Conservation (phyloP, 2,888 invertebrate genomes). For the Trissonchulus latispiculum region DNA sequence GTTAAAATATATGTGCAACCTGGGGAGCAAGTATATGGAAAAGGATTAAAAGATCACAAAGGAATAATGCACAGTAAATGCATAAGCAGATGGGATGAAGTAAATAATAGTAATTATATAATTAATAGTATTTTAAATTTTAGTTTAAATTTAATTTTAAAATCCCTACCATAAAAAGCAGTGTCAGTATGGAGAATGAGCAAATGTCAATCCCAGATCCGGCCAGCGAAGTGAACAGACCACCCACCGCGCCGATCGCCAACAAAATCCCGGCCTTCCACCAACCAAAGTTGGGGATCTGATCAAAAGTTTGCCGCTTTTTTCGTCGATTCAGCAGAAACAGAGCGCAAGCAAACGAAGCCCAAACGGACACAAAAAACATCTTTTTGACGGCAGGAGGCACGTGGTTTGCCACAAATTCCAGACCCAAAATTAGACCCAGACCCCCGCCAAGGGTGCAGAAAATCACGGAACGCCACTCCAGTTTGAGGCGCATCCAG, state of each 20-base stretch:
- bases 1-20: too few relatives aligned
- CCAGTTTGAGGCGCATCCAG: constrained; percentile 34
- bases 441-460: constrained; percentile 36
- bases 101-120: too few relatives aligned
- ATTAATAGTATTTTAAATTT: too few relatives aligned
- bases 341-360: constrained; percentile 41
- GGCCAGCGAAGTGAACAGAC: constrained; percentile 39
- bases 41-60: too few relatives aligned
- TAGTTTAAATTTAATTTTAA: too few relatives aligned
- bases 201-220: constrained; percentile 43
- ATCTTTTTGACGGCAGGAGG: constrained; percentile 40
- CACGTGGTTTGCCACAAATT: constrained; percentile 34
- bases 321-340: constrained; percentile 39
- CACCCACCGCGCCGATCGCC: constrained; percentile 38
- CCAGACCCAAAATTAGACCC: constrained; percentile 39
- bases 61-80: too few relatives aligned
- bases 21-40: too few relatives aligned
- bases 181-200: constrained; percentile 33
- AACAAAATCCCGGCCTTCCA: constrained; percentile 36
- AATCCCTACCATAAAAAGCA: too few relatives aligned
- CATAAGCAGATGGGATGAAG: too few relatives aligned
- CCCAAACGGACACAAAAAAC: constrained; percentile 43
- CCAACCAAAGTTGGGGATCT: constrained; percentile 28
- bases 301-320: constrained; percentile 31
- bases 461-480: constrained; percentile 35